Evolutionary conservation across 2,113 vertebrate genomes (phyloP).

Genomic region (Halcyon senegalensis): DNA sequence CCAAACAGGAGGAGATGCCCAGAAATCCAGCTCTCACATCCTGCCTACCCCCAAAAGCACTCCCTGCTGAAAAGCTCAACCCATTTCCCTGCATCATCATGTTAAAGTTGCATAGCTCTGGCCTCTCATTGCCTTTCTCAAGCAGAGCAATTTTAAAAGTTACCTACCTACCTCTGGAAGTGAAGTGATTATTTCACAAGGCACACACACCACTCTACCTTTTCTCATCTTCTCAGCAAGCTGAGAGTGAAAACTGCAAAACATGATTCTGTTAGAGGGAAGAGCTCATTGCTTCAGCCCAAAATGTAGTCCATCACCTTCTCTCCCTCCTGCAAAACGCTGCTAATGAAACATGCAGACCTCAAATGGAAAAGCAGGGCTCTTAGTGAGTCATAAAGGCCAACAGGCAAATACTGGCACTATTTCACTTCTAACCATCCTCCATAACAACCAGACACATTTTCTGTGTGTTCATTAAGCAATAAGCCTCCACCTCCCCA

Average conservation of each 20-base stretch:
- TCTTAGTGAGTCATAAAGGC: not conserved
- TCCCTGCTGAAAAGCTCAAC: not conserved
- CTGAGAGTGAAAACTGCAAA: slow-evolving; percentile 19
- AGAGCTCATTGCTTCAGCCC: not conserved
- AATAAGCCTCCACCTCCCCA: not conserved
- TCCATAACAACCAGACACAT: not conserved
- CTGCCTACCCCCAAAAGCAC: not conserved
- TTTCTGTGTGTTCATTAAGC: not conserved
- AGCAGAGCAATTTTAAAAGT: not conserved
- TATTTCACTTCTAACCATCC: not conserved
- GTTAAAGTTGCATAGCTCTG: not conserved
- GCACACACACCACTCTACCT: not conserved
- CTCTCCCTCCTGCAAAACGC: not conserved
- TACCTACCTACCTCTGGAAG: not conserved
- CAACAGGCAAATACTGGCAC: not conserved
- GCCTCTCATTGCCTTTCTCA: not conserved
- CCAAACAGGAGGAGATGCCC: not conserved
- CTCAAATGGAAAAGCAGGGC: not conserved
- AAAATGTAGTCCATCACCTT: not conserved
- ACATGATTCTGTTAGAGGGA: not conserved
- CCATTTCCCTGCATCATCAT: not conserved
- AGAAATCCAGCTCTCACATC: not conserved
- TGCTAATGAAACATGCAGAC: not conserved
- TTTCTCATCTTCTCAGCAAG: slow-evolving; percentile 40
- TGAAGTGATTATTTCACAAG: not conserved